phyloP scores from a whole-genome alignment of 2,797 vertebrate species.

The Danio aesculapii region DNA sequence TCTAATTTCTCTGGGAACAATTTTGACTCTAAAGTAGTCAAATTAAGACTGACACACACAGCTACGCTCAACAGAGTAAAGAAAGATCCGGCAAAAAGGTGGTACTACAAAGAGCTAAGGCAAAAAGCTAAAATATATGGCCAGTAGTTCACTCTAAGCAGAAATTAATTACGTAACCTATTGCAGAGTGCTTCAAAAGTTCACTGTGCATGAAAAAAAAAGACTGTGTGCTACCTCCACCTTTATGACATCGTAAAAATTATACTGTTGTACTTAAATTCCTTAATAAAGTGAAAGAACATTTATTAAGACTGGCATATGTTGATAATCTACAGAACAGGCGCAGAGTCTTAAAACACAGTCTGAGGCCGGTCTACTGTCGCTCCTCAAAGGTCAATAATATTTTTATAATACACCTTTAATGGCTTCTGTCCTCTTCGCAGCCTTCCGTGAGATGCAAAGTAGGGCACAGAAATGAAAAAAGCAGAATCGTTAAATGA shows the following conservation, averaged over 20 bases:
- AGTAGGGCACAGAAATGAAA: constrained; percentile 58
- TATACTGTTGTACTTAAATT: constrained; percentile 91
- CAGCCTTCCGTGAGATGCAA: constrained; percentile 65
- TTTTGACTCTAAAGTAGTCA: background rate
- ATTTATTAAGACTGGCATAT: constrained; percentile 94
- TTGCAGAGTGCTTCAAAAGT: constrained; percentile 89
- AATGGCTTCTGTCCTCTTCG: constrained; percentile 71
- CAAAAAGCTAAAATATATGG: constrained; percentile 62
- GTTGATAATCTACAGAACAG: constrained; percentile 80
- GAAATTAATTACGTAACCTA: constrained; percentile 93
- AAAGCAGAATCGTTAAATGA: constrained; percentile 25
- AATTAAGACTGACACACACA: background rate
- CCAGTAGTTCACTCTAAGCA: constrained; percentile 78
- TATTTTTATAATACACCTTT: constrained; percentile 77
- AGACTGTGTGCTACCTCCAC: constrained; percentile 93
- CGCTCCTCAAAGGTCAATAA: constrained; percentile 79
- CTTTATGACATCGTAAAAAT: constrained; percentile 95
- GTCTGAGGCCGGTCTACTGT: constrained; percentile 67
- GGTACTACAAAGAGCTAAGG: constrained; percentile 26
- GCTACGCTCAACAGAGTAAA: constrained; percentile 11
- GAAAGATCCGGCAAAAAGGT: constrained; percentile 57
- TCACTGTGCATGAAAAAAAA: constrained; percentile 88
- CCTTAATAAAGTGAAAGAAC: constrained; percentile 90
- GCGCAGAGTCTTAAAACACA: constrained; percentile 70
- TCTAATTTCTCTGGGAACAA: background rate